Evolutionary conservation across 1,140 invertebrate species (phyloP), one percentile per base, ranked within the genome.

Genomic region (Apolygus lucorum): DNA sequence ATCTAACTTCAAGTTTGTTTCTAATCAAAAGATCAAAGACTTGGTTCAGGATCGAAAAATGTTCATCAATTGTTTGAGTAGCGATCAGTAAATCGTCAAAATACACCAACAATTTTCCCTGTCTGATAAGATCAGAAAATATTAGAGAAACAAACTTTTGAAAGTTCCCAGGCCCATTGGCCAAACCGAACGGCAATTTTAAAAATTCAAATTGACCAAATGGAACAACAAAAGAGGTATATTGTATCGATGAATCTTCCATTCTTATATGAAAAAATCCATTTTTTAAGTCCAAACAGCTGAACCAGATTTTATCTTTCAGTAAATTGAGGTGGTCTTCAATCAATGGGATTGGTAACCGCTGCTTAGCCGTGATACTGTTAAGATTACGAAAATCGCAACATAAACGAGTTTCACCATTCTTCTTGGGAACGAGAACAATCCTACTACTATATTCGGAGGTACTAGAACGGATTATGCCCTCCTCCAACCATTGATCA

Each of bases 131-230:
- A 22, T 22, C 17, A 52, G 24, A 24, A 11, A 68, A 28, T 11
- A 63, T 11, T 14, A 2, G 2, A 52, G 79, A 75, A 63, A 80
- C 80, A 11, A 76, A 69, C n/a, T 77, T 63, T 71, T 79, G 77
- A 71, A 83, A 84, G 21, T 78, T 76, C 14, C 77, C 72, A n/a
- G 77, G 76, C 22, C 77, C 76, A 73, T 80, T 81, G 21, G 64
- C 69, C 24, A 82, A 70, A 42, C 82, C 82, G 72, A 82, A 82
- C 24, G 80, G 77, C 74, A 83, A 76, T n/a, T 67, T 25, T 1
- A 74, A 69, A 65, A 75, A 81, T 73, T 82, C 74, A 65, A 72
- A 83, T 26, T 77, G 75, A 2, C 79, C 79, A 78, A 11, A 17
- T 8, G 8, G 34, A 11, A 17, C 8, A 49, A 49, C 17, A 49